These are phyloP conservation scores for Drosophila aff. DNA, from an alignment of 1,140 invertebrate genomes.

Conservation along the genomic window DNA sequence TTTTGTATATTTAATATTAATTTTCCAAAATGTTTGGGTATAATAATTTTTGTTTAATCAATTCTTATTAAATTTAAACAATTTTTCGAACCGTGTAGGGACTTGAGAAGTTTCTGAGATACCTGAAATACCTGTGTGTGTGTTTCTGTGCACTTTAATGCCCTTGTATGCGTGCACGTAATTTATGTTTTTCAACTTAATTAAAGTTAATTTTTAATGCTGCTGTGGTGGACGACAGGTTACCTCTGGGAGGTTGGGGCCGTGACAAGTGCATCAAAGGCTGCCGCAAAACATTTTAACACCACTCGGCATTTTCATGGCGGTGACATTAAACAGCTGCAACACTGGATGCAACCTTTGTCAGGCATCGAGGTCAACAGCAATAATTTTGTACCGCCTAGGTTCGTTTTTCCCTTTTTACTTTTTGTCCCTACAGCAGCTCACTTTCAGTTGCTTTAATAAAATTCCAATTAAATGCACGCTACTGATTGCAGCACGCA, in stretches of 20 bases:
- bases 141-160: slow-evolving; percentile 61
- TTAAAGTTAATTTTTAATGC: slow-evolving; percentile 84
- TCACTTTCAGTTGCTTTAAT: slow-evolving; percentile 61
- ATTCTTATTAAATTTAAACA: neutral
- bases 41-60: too few relatives aligned
- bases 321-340: slow-evolving; percentile 79
- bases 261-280: slow-evolving; percentile 76
- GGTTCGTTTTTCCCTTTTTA: slow-evolving; percentile 49
- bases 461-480: slow-evolving; percentile 78
- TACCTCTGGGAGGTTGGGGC: slow-evolving; percentile 30
- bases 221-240: slow-evolving; percentile 56
- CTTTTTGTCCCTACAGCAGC: slow-evolving; percentile 15
- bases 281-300: slow-evolving; percentile 79
- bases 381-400: slow-evolving; percentile 5
- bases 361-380: slow-evolving; percentile 78
- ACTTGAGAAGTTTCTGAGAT: slow-evolving; percentile 39
- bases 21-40: too few relatives aligned
- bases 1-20: too few relatives aligned
- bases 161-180: slow-evolving; percentile 60
- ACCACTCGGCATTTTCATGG: slow-evolving; percentile 78
- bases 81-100: slow-evolving; percentile 1
- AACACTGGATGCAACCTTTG: slow-evolving; percentile 67
- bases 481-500: slow-evolving; percentile 43
- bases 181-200: slow-evolving; percentile 83
- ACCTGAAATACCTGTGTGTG: slow-evolving; percentile 21